Base-by-base conservation (phyloP, 1,140 invertebrate species). In the Macrobrachium nipponense region DNA sequence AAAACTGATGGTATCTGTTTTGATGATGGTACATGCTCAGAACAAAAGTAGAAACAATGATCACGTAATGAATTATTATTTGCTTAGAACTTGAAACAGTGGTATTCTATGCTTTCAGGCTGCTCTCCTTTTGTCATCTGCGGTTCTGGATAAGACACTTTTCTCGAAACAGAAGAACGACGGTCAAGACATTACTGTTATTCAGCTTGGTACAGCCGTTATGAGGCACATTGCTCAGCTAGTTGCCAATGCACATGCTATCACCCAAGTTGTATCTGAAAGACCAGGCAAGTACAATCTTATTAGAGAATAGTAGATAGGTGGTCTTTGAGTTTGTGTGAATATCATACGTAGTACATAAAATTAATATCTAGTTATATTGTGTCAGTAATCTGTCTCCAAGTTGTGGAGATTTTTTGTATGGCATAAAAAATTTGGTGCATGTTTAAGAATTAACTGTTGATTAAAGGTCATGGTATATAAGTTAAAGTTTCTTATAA, bases 241-340 rank as follows among this genome's bases (percentile, higher is more conserved):
- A 70, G 93, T 96, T 60, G 95, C 94, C 90, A 97, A 97, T 91
- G 96, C 94, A 1, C 94, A 96, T 91, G 94, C 95, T 12, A 94
- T 96, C 17, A 93, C 94, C 6, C 92, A 91, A 85, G 89, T 93
- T 72, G 90, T 79, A 89, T 89, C 75, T 60, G 83, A 83, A 86
- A 88, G 62, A 44, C 73, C 43, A 64, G 27, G 81, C 82, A 80
- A 80, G 62, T 61, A 23, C 66, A 43, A 18, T 68, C 78, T 89
- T 23, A 64, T 58, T 59, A 15, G n/a, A 66, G 61, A 72, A 18
- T 64, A n/a, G 27, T 43, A 43, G 5, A 73, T 8, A 73, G 51
- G 0, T 73, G 23, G 3, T 7, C 23, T 1, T 17, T 58, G 6
- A 15, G 17, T 60, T 18, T 78, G 0, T 60, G n/a, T 78, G 27